phyloP scores from a whole-genome alignment of 2,888 invertebrate species.

The Papilio demoleus region DNA sequence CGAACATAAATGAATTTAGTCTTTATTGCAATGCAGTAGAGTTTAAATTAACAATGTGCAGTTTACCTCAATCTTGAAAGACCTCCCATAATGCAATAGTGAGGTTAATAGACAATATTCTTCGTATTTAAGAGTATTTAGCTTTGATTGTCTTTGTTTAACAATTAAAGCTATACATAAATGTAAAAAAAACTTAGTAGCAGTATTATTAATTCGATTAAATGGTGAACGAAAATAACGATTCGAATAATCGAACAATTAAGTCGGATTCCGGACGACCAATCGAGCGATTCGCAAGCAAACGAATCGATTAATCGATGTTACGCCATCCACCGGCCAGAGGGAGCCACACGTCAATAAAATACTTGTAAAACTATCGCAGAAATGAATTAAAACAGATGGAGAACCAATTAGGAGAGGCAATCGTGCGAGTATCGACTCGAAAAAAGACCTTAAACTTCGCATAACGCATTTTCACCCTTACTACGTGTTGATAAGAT shows the following conservation, averaged over 20 bases:
- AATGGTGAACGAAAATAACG: slow-evolving; percentile 62
- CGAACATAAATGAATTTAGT: slow-evolving; percentile 50
- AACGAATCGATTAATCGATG: slow-evolving; percentile 81
- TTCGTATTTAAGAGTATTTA: slow-evolving; percentile 22
- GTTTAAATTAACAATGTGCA: slow-evolving; percentile 25
- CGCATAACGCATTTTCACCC: slow-evolving; percentile 54
- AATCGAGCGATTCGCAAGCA: slow-evolving; percentile 74
- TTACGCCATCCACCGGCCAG: slow-evolving; percentile 72
- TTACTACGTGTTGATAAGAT: slow-evolving; percentile 56
- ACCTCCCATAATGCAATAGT: slow-evolving; percentile 50
- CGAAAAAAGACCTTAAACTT: slow-evolving; percentile 72
- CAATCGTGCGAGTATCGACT: slow-evolving; percentile 80
- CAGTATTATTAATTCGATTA: slow-evolving; percentile 37
- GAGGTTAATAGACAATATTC: slow-evolving; percentile 35
- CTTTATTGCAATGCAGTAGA: slow-evolving; percentile 49
- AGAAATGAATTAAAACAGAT: slow-evolving; percentile 82
- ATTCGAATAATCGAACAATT: slow-evolving; percentile 66
- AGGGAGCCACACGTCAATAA: slow-evolving; percentile 82
- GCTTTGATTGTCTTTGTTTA: slow-evolving; percentile 33
- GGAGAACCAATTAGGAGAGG: slow-evolving; percentile 81
- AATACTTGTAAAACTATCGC: slow-evolving; percentile 84
- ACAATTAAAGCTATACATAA: not conserved
- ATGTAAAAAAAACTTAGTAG: slow-evolving; percentile 8
- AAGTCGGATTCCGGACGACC: slow-evolving; percentile 59
- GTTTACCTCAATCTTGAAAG: slow-evolving; percentile 39